phyloP scores from a whole-genome alignment of 2,797 vertebrate species.

The Leptoclinus maculatus region DNA sequence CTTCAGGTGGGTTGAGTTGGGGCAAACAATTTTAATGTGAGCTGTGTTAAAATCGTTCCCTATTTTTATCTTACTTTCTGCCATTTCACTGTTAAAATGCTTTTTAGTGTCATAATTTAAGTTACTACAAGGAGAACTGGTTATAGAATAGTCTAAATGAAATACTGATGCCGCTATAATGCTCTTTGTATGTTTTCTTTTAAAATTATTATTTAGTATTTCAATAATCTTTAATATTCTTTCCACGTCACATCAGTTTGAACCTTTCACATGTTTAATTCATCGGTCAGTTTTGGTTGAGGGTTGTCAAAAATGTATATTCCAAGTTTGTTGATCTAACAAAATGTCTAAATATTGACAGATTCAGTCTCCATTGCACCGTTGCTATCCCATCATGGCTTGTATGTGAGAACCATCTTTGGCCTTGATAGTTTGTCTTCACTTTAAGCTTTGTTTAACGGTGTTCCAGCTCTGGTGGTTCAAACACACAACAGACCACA shows the following conservation, averaged over 20 bases:
- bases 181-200: too few species aligned
- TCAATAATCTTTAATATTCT: background rate
- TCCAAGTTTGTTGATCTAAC: background rate
- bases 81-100: background rate
- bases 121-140: background rate
- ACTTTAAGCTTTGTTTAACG: background rate
- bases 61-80: background rate
- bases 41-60: background rate
- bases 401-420: background rate
- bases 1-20: background rate
- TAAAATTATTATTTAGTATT: too few species aligned
- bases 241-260: background rate
- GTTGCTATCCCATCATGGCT: background rate
- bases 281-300: background rate
- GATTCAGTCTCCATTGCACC: background rate
- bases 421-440: background rate
- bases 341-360: background rate
- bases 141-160: background rate
- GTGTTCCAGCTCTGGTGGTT: conserved; percentile 16
- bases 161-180: background rate
- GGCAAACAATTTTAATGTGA: background rate
- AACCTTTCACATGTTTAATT: background rate
- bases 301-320: background rate
- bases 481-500: conserved; percentile 9
- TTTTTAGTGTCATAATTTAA: background rate